Percentiles rank a stretch among this genome's conserved stretches.
Evolutionary conservation across 1,140 invertebrate genomes (phyloP).

Genomic region (Cylas formicarius): DNA sequence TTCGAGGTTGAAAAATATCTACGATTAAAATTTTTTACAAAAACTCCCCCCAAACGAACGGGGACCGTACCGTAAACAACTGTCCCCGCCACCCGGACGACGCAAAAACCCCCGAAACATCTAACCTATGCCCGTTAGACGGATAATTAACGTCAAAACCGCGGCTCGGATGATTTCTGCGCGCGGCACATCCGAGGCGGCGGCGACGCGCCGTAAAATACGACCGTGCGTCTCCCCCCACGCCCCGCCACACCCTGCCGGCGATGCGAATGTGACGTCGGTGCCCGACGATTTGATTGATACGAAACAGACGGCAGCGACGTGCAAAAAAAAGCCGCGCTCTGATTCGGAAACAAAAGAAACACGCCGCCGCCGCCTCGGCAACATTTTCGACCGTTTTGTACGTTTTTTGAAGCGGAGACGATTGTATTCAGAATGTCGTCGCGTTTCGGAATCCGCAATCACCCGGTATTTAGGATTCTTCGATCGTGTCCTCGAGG

Average conservation of each 20-base stretch:
- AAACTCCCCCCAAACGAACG: no score
- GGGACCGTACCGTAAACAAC: no score
- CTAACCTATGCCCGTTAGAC: slow-evolving; percentile 36
- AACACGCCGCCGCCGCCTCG: slow-evolving; percentile 27
- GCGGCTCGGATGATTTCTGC: slow-evolving; percentile 36
- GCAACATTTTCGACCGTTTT: slow-evolving; percentile 24
- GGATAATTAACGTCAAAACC: slow-evolving; percentile 35
- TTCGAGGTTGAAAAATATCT: no score
- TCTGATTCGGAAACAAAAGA: slow-evolving; percentile 31
- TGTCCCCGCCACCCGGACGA: no score
- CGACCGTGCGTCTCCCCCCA: neutral
- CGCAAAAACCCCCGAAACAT: slow-evolving; percentile 26
- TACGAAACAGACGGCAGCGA: slow-evolving; percentile 37
- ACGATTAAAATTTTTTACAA: no score
- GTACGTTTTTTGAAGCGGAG: slow-evolving; percentile 24
- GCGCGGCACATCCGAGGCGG: slow-evolving; percentile 20
- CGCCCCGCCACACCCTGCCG: neutral
- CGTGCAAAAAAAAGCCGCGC: slow-evolving; percentile 32
- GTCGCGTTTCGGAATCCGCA: slow-evolving; percentile 34
- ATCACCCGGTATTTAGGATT: slow-evolving; percentile 31
- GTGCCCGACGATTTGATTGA: slow-evolving; percentile 32
- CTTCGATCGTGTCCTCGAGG: slow-evolving; percentile 31
- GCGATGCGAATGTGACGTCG: slow-evolving; percentile 21
- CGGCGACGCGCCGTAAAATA: neutral
- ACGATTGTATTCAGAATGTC: slow-evolving; percentile 36